These are phyloP conservation scores for Hoplodrina ambigua DNA, from an alignment of 2,888 invertebrate species.

Conservation along the genomic window DNA sequence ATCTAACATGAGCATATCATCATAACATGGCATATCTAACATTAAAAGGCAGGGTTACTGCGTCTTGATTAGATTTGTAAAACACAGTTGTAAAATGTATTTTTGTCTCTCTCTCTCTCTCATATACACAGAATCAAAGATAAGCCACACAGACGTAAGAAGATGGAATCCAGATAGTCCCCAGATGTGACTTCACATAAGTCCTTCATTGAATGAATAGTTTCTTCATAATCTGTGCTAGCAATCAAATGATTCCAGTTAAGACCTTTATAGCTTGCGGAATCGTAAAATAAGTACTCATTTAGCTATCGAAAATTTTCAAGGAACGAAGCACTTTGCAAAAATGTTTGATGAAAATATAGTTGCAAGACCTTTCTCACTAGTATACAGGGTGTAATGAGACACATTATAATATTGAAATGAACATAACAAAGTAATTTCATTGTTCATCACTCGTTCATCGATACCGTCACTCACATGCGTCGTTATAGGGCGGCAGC, in stretches of 20 bases:
- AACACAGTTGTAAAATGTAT: background rate
- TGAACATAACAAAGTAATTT: conserved; percentile 47
- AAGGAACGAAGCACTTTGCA: no score
- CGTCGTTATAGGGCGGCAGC: conserved; percentile 26
- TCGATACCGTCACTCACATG: conserved; percentile 39
- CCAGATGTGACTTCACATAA: conserved; percentile 15
- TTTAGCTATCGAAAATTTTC: no score
- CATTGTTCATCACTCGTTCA: conserved; percentile 17
- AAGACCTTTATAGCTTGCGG: background rate
- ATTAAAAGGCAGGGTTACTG: background rate
- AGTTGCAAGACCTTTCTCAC: no score
- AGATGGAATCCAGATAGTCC: background rate
- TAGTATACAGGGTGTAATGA: no score
- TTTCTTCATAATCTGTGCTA: background rate
- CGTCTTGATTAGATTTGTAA: background rate
- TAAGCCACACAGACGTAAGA: no score
- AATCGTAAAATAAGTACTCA: no score
- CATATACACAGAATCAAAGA: no score
- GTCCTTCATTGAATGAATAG: conserved; percentile 5
- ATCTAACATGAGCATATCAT: background rate
- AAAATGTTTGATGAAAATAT: no score
- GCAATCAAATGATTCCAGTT: conserved; percentile 4
- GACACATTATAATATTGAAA: no score
- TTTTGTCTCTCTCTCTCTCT: background rate
- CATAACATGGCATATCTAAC: background rate